Conservation (phyloP, 1,140 invertebrate genomes). For the Tetragonula clypearis region DNA sequence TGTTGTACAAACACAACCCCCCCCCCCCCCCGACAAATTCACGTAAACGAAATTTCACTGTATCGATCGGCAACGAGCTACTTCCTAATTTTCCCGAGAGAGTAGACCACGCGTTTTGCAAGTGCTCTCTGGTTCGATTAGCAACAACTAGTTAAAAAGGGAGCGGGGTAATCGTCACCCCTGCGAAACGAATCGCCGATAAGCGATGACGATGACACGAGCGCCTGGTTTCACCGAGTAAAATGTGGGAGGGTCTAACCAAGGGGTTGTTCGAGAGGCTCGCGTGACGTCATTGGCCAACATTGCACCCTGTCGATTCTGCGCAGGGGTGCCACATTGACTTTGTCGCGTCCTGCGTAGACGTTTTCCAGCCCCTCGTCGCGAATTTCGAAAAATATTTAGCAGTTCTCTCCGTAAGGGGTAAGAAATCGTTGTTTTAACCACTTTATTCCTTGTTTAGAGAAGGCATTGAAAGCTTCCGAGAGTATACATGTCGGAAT, state of each 20-base stretch:
- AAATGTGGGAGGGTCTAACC: constrained; percentile 69
- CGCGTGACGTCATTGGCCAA: constrained; percentile 65
- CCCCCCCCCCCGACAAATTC: too few species aligned
- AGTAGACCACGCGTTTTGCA: not conserved
- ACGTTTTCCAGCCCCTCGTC: not conserved
- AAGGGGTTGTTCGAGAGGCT: constrained; percentile 30
- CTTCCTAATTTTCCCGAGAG: constrained; percentile 16
- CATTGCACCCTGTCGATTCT: constrained; percentile 44
- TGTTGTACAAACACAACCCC: too few species aligned
- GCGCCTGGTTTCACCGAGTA: constrained; percentile 21
- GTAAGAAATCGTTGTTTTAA: not conserved
- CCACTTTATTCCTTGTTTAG: not conserved
- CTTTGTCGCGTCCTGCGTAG: not conserved
- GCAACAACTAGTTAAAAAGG: constrained; percentile 9
- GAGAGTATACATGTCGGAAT: too few species aligned
- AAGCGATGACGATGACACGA: constrained; percentile 49
- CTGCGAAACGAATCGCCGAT: constrained; percentile 55
- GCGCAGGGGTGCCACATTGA: constrained; percentile 40
- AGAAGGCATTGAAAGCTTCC: too few species aligned
- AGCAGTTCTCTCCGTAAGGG: not conserved
- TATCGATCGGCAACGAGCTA: not conserved
- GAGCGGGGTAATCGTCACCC: constrained; percentile 47
- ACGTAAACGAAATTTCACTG: too few species aligned
- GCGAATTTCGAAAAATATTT: not conserved
- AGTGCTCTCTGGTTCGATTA: constrained; percentile 57